phyloP scores from a whole-genome alignment of 2,113 vertebrate species.

The Hydrochoerus hydrochaeris region DNA sequence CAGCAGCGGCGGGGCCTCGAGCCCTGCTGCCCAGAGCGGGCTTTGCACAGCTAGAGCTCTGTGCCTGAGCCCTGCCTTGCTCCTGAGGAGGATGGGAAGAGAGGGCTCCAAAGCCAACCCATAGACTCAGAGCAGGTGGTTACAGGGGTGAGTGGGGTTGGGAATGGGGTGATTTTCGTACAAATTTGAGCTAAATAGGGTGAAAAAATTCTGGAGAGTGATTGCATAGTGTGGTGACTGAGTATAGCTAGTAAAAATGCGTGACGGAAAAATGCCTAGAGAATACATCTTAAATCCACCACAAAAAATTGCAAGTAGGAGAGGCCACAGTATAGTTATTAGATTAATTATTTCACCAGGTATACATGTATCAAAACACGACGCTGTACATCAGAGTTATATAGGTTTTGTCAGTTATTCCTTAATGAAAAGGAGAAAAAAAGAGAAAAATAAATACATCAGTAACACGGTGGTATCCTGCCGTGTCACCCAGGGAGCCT shows the following conservation, averaged over 20 bases:
- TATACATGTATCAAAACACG: neutral
- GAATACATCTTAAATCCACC: neutral
- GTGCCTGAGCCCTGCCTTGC: neutral
- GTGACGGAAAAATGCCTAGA: neutral
- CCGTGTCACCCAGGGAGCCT: no score
- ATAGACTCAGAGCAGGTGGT: neutral
- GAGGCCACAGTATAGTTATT: neutral
- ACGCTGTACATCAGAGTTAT: neutral
- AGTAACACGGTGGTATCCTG: neutral
- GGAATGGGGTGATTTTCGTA: neutral
- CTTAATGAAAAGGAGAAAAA: neutral
- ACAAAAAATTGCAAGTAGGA: neutral
- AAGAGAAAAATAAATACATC: neutral
- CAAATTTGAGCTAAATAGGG: neutral
- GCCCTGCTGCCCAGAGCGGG: neutral
- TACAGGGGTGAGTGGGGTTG: neutral
- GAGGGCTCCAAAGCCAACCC: neutral
- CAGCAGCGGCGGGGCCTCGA: neutral
- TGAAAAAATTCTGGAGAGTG: neutral
- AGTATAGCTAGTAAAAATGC: no score
- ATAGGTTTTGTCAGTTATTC: neutral
- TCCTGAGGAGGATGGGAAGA: neutral
- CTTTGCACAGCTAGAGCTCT: fast-evolving
- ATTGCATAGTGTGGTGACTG: neutral
- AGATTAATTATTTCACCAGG: neutral